These are phyloP conservation scores for Tetramorium bicarinatum DNA, from an alignment of 2,888 invertebrate species.

Conservation along the genomic window DNA sequence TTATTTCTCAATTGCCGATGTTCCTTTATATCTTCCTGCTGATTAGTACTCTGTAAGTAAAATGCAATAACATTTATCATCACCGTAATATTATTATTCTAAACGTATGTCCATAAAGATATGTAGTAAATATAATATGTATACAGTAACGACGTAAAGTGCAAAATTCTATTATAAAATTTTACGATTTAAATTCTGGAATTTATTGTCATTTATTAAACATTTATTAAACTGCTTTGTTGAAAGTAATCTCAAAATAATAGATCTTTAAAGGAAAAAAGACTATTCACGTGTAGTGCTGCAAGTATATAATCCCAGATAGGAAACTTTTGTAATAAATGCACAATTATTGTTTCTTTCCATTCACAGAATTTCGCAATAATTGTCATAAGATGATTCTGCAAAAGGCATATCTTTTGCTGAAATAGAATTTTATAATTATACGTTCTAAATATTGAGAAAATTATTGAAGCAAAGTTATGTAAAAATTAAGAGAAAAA, in stretches of 20 bases:
- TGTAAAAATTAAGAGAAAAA: too few species aligned
- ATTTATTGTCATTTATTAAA: not conserved
- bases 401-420: too few species aligned
- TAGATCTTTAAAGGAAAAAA: not conserved
- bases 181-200: not conserved
- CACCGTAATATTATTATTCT: not conserved
- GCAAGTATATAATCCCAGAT: not conserved
- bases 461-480: too few species aligned
- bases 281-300: not conserved
- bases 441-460: too few species aligned
- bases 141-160: not conserved
- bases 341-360: too few species aligned
- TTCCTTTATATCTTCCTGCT: slow-evolving; percentile 86
- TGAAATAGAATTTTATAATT: too few species aligned
- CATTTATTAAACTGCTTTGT: not conserved
- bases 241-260: not conserved
- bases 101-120: not conserved
- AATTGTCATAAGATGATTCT: too few species aligned
- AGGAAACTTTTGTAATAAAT: too few species aligned
- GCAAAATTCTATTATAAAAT: not conserved
- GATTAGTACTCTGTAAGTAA: slow-evolving; percentile 52
- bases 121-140: not conserved
- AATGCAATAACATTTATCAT: not conserved
- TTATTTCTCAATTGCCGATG: slow-evolving; percentile 88
- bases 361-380: too few species aligned